phyloP scores from a whole-genome alignment of 2,113 vertebrate species.

The Spermophilus dauricus region DNA sequence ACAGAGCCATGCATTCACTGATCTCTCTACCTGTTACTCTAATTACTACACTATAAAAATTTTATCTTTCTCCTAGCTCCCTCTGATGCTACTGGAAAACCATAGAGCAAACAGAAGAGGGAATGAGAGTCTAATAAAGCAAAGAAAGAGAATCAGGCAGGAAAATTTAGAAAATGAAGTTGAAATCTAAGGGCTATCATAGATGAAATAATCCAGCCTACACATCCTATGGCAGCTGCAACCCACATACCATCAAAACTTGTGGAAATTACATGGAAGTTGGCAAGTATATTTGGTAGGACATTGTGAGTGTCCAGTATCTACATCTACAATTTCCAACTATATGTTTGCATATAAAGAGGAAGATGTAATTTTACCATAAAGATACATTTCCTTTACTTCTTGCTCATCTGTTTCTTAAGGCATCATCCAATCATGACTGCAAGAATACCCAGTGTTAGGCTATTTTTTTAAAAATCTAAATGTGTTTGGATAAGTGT shows the following conservation, averaged over 20 bases:
- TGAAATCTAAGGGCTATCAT: background rate
- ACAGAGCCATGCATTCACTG: slow-evolving; percentile 61
- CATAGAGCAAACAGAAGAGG: slow-evolving; percentile 61
- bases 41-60: slow-evolving; percentile 79
- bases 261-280: background rate
- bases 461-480: background rate
- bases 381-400: background rate
- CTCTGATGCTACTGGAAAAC: slow-evolving; percentile 59
- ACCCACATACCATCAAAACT: background rate
- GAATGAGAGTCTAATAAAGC: background rate
- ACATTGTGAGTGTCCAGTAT: background rate
- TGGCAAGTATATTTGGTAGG: background rate
- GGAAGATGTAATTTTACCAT: background rate
- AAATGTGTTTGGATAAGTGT: background rate
- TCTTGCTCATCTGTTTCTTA: background rate
- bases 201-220: background rate
- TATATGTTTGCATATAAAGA: background rate
- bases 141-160: background rate
- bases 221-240: background rate
- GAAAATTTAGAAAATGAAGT: slow-evolving; percentile 49
- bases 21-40: slow-evolving; percentile 80
- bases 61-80: slow-evolving; percentile 74
- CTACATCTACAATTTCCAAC: background rate
- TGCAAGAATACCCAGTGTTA: background rate
- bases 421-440: background rate